A percentile compares a stretch with the other conserved stretches of the same genome.
These are phyloP conservation scores for Chirona hameri DNA, from an alignment of 2,888 invertebrate genomes.

Conservation along the genomic window DNA sequence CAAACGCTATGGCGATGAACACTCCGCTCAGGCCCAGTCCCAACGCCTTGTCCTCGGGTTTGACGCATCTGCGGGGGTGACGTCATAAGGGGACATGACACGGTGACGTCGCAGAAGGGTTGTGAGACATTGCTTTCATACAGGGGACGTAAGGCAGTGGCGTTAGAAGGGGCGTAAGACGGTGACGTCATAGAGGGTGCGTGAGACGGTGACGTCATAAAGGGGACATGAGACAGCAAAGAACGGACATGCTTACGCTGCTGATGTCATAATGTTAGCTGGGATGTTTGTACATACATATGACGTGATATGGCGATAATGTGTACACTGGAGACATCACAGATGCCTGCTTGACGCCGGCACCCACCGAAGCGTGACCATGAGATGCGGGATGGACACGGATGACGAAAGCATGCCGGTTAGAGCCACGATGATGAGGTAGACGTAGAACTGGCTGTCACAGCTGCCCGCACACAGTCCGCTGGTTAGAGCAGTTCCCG, in stretches of 20 bases:
- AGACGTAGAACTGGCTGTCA: background rate
- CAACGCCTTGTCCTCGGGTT: conserved; percentile 36
- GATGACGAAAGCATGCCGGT: conserved; percentile 32
- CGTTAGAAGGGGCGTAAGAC: background rate
- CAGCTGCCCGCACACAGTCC: conserved; percentile 6
- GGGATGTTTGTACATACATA: background rate
- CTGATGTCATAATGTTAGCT: background rate
- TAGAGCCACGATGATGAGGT: conserved; percentile 24
- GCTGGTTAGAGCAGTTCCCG: background rate
- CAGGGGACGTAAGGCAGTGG: background rate
- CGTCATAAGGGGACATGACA: background rate
- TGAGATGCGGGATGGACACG: conserved; percentile 32
- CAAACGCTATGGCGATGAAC: conserved; percentile 35
- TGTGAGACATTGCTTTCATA: background rate
- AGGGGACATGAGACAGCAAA: too few species aligned
- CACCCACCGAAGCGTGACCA: conserved; percentile 34
- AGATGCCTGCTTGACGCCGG: background rate
- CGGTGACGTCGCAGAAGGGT: background rate
- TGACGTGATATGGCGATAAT: too few species aligned
- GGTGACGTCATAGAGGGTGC: too few species aligned
- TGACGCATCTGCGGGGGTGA: conserved; percentile 36
- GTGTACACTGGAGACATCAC: background rate
- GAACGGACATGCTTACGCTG: too few species aligned
- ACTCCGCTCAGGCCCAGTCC: conserved; percentile 37
- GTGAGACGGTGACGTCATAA: too few species aligned